Conservation (phyloP, 2,113 vertebrate genomes). For the Amia ocellicauda region DNA sequence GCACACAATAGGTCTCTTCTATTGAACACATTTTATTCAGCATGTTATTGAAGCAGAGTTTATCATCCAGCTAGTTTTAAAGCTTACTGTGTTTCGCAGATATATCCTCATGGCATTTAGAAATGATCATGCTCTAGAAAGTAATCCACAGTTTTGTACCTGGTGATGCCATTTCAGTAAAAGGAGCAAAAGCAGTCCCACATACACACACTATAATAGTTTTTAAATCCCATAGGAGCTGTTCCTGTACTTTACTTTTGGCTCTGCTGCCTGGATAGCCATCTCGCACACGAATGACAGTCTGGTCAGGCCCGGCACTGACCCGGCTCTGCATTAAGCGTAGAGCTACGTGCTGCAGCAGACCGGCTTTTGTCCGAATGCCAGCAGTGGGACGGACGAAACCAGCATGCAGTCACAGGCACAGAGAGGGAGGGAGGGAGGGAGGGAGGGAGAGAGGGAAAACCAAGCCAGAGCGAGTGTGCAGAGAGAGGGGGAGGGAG, state of each 20-base stretch:
- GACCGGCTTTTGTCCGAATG: conserved; percentile 81
- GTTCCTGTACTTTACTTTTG: conserved; percentile 43
- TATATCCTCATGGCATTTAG: too few species aligned
- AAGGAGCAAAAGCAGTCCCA: too few species aligned
- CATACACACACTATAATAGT: neutral
- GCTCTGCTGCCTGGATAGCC: conserved; percentile 29
- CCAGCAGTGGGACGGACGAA: conserved; percentile 74
- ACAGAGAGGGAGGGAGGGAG: conserved; percentile 38
- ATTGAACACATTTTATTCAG: too few species aligned
- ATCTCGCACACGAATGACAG: conserved; percentile 57
- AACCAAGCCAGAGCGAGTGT: too few species aligned
- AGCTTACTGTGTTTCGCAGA: too few species aligned
- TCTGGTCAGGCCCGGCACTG: conserved; percentile 51
- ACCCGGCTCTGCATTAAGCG: conserved; percentile 58
- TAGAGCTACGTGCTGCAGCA: conserved; percentile 76
- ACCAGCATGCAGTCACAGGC: conserved; percentile 54
- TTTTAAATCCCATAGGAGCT: conserved; percentile 53
- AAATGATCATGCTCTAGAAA: too few species aligned
- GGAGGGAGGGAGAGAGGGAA: conserved; percentile 10
- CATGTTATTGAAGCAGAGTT: too few species aligned
- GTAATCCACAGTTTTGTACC: too few species aligned
- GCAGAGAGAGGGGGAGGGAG: conserved; percentile 39
- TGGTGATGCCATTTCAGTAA: too few species aligned
- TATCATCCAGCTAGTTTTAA: too few species aligned
- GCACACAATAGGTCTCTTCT: too few species aligned